Conservation (phyloP, 2,797 vertebrate species). For the Semaprochilodus insignis region DNA sequence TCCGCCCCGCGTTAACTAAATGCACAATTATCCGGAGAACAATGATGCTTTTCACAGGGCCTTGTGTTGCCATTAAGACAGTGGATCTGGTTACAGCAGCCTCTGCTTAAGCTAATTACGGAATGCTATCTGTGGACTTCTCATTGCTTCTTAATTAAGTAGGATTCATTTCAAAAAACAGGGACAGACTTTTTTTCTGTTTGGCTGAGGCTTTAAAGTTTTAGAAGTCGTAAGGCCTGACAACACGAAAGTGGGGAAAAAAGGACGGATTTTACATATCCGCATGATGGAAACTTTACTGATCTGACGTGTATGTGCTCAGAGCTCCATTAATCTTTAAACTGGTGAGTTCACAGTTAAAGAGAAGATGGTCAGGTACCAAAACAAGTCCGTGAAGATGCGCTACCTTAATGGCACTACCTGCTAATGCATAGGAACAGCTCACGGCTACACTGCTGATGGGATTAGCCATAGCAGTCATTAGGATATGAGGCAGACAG, state of each 20-base stretch:
- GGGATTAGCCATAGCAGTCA: conserved; percentile 43
- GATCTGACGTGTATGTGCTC: background rate
- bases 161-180: conserved; percentile 79
- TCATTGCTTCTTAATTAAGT: conserved; percentile 85
- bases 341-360: background rate
- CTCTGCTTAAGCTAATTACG: conserved; percentile 84
- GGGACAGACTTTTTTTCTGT: conserved; percentile 61
- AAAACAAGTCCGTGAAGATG: background rate
- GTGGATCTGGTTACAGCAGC: conserved; percentile 85
- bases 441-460: conserved; percentile 9
- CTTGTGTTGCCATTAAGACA: conserved; percentile 85
- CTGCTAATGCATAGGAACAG: background rate
- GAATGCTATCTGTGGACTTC: conserved; percentile 82
- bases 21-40: conserved; percentile 89
- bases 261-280: conserved; percentile 15
- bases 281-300: conserved; percentile 19
- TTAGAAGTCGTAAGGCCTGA: conserved; percentile 28
- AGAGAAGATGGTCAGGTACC: background rate
- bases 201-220: conserved; percentile 5
- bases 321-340: background rate
- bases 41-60: conserved; percentile 86
- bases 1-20: conserved; percentile 82
- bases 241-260: conserved; percentile 26
- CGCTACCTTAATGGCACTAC: background rate
- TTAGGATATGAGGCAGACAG: conserved; percentile 51